Percentiles rank a stretch among this genome's conserved stretches.
These are phyloP conservation scores for Pristionchus entomophagus DNA, from an alignment of 2,888 invertebrate genomes.

Conservation along the genomic window DNA sequence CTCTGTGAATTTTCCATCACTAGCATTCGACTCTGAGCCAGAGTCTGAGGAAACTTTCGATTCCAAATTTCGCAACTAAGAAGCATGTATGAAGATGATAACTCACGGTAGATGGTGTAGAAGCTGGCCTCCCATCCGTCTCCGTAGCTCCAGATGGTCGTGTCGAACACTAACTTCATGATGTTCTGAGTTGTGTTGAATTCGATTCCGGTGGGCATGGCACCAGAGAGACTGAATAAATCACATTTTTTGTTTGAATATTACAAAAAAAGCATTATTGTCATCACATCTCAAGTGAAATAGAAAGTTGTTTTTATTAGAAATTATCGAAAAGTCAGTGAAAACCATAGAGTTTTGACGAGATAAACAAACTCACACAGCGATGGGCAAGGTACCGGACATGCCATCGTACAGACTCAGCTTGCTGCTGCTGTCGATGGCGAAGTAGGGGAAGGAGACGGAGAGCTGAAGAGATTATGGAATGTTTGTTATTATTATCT, in stretches of 20 bases:
- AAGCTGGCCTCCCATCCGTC: conserved; percentile 38
- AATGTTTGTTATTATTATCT: no score
- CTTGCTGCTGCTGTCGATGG: not conserved
- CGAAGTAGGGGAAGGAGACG: conserved; percentile 33
- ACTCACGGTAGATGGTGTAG: not conserved
- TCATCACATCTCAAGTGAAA: no score
- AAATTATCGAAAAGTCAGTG: no score
- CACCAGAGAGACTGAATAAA: not conserved
- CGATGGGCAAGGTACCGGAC: conserved; percentile 3
- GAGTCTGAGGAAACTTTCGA: no score
- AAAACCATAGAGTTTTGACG: no score
- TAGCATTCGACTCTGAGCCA: no score
- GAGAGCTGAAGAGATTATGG: not conserved
- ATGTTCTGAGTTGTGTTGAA: conserved; percentile 36
- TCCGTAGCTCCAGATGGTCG: not conserved
- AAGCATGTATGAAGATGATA: no score
- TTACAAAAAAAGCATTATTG: no score
- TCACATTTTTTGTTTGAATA: not conserved
- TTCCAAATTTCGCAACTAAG: no score
- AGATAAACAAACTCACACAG: not conserved
- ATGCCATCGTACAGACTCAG: conserved; percentile 37
- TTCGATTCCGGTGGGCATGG: not conserved
- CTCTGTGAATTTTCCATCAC: no score
- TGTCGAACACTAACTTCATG: conserved; percentile 28
- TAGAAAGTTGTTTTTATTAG: no score